Evolutionary conservation across 2,888 invertebrate species (phyloP), one percentile per base, ranked within the genome.

Genomic region (Drosophila greeni): DNA sequence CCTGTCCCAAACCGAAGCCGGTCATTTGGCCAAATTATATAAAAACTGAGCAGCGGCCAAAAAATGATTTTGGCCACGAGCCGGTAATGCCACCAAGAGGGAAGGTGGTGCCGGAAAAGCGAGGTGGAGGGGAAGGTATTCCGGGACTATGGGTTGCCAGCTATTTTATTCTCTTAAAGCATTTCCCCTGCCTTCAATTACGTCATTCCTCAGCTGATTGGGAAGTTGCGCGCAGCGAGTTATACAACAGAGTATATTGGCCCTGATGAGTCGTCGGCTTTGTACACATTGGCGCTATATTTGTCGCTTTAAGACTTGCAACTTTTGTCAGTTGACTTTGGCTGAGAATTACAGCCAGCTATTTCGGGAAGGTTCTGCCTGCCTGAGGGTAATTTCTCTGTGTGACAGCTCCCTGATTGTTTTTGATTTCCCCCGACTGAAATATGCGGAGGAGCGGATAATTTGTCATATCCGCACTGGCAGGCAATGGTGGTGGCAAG

Each of bases 191-290:
- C 83, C 72, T 70, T 57, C 69, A 75, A 80, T 88, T 88, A 87
- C 88, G 88, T 88, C 88, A 88, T 86, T 80, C 77, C 86, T 87
- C 88, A 88, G 88, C 87, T 88, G 88, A 86, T 88, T 83, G 45
- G 45, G 45, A 47, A 31, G 45, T 31, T 31, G 18, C 29, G 45
- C 45, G 2, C 45, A 73, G 73, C 48, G 48, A 54, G 66, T 85
- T 82, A 79, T 73, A 85, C 84, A 85, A 84, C 62, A 70, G 68
- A 66, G 36, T 42, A 42, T 57, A 42, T 57, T 31, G 36, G 70
- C 23, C 34, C 34, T 60, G 48, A 48, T 57, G 45, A 29, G 29
- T 29, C 26, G 45, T 45, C 18, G 45, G 29, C 45, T 20, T 45
- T 31, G 31, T 31, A 45, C 29, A 45, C 26, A 45, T 29, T 14